Evolutionary conservation across 2,888 invertebrate species (phyloP).

Genomic region (Pandemis heparana): DNA sequence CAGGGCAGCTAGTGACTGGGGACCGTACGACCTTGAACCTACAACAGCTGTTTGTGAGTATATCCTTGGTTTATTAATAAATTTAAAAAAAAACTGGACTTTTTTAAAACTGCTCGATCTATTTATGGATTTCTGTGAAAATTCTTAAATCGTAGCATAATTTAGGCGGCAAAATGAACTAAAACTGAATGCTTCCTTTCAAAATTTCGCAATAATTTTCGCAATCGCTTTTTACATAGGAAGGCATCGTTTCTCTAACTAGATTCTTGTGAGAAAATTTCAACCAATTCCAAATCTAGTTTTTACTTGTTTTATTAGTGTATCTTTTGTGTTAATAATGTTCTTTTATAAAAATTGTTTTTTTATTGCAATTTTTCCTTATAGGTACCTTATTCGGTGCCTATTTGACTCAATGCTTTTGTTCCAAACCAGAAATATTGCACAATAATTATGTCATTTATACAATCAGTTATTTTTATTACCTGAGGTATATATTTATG

Average conservation of each 20-base stretch:
- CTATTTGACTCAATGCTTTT: too few relatives aligned
- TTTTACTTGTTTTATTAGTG: neutral
- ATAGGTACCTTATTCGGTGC: too few relatives aligned
- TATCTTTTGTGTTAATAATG: neutral
- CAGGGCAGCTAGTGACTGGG: slow-evolving; percentile 71
- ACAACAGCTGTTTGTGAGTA: slow-evolving; percentile 75
- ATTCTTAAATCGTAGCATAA: neutral
- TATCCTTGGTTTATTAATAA: slow-evolving; percentile 49
- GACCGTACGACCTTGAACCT: slow-evolving; percentile 69
- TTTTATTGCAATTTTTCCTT: too few relatives aligned
- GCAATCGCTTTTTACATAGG: neutral
- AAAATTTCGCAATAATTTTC: slow-evolving; percentile 29
- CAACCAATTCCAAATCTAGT: neutral
- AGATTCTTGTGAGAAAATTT: neutral
- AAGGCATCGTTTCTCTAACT: neutral
- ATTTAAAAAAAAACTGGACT: slow-evolving; percentile 38
- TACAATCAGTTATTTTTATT: neutral
- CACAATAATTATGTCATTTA: neutral
- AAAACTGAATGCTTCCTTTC: neutral
- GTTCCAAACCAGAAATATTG: too few relatives aligned
- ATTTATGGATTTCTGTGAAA: neutral
- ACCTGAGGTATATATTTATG: too few relatives aligned
- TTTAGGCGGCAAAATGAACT: neutral
- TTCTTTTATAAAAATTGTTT: neutral
- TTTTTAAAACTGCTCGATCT: neutral